Evolutionary conservation across 1,140 invertebrate species (phyloP).

Genomic region (Paraescarpia echinospica): DNA sequence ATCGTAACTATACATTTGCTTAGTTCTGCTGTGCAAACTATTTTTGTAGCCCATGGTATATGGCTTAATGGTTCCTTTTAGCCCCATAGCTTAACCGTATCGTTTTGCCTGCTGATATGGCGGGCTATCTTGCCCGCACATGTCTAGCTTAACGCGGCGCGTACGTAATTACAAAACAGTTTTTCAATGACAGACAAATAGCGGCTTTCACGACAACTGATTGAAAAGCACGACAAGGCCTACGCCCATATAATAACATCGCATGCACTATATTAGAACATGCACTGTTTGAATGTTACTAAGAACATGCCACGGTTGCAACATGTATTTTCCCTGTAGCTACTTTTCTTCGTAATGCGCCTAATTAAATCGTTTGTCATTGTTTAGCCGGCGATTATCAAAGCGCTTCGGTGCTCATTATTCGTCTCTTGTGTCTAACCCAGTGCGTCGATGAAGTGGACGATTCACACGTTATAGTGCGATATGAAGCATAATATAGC

Average conservation of each 20-base stretch:
- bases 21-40: background rate
- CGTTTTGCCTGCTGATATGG: background rate
- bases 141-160: background rate
- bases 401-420: background rate
- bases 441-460: background rate
- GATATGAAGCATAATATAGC: background rate
- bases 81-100: background rate
- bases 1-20: too few species aligned
- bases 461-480: background rate
- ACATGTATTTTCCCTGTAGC: background rate
- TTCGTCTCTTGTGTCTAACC: background rate
- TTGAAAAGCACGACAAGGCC: background rate
- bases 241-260: background rate
- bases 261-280: too few species aligned
- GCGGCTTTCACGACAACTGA: background rate
- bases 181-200: background rate
- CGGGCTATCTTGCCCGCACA: too few species aligned
- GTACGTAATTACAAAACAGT: background rate
- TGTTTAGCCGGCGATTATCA: background rate
- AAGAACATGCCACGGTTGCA: too few species aligned
- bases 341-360: background rate
- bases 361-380: background rate
- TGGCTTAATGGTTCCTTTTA: too few species aligned
- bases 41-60: too few species aligned
- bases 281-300: background rate